Base-by-base conservation (phyloP, 2,888 invertebrate genomes). In the Philopedon plagiatum region DNA sequence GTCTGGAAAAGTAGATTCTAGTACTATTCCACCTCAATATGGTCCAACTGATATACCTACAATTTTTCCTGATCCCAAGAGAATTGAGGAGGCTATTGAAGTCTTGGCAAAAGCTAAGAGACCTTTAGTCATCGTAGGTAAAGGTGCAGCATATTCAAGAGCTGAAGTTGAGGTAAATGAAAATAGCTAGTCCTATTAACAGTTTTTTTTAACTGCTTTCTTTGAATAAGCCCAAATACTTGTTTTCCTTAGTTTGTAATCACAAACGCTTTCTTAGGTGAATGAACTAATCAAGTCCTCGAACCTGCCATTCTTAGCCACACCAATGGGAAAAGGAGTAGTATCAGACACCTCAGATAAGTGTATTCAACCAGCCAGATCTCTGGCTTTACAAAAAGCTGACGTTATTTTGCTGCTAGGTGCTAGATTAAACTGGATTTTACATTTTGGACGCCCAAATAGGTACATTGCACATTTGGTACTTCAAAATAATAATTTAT, bases 351-450 rank as follows among this genome's bases (percentile, higher is more conserved):
- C 86, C 34, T 91, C 92, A 0, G 80, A 86, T 8, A 88, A 90
- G 77, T 95, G 94, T 84, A 93, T 97, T n/a, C 91, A 94, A 0
- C 90, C 96, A 5, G 97, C 97, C 1, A 90, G 97, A 60, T 97
- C 97, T 0, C 85, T 90, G 71, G 98, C 97, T 0, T 86, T 99
- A 60, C 91, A 92, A 80, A 90, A 95, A 77, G 94, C 97, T 0
- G 98, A 99, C 85, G 94, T 96, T 0, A 88, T 99, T 1, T 80
- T 99, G 5, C 75, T 83, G 8, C 56, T 83, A 19, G 98, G 98
- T 0, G 98, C 98, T 0, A 88, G 98, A 39, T 88, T 98, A 15
- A 99, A 99, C 87, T 99, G 99, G 99, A 98, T 99, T 87, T 88
- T 99, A 74, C 98, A 99, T 86, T 99, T 98, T 87, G 98, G 98